phyloP scores from a whole-genome alignment of 1,140 invertebrate genomes.

The Homarus americanus region DNA sequence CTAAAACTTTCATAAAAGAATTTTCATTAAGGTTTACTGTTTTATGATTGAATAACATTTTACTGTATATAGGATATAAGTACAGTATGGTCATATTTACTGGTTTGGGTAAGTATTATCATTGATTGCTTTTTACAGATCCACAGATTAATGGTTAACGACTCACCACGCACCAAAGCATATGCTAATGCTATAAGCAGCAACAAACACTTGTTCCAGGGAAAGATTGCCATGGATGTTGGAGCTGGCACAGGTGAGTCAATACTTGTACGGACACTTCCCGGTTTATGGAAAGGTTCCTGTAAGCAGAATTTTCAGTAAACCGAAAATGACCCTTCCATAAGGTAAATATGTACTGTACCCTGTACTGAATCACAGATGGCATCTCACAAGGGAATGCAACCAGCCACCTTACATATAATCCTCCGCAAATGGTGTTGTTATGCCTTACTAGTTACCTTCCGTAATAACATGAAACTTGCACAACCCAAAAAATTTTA shows the following conservation, averaged over 20 bases:
- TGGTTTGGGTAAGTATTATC: not conserved
- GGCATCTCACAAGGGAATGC: too few relatives aligned
- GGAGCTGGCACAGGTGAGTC: slow-evolving; percentile 69
- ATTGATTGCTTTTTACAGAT: slow-evolving; percentile 80
- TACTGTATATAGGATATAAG: not conserved
- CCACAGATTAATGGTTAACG: slow-evolving; percentile 87
- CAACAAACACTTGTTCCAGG: slow-evolving; percentile 81
- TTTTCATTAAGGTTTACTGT: not conserved
- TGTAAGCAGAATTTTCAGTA: too few relatives aligned
- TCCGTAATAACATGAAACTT: too few relatives aligned
- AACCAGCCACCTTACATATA: too few relatives aligned
- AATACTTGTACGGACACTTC: too few relatives aligned
- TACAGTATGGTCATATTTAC: not conserved
- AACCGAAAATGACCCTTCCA: too few relatives aligned
- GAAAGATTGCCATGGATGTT: slow-evolving; percentile 80
- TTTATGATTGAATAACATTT: not conserved
- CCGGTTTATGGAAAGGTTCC: too few relatives aligned
- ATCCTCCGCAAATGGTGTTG: too few relatives aligned
- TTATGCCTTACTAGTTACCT: too few relatives aligned
- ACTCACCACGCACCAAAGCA: slow-evolving; percentile 83
- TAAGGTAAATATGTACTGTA: too few relatives aligned
- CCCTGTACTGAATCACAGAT: too few relatives aligned
- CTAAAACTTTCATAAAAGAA: not conserved
- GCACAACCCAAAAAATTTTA: too few relatives aligned
- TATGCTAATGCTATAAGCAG: slow-evolving; percentile 84